Conservation (phyloP, 30 jellyfish, hydroid and myxozoan species). For the Catostylus mosaicus region DNA sequence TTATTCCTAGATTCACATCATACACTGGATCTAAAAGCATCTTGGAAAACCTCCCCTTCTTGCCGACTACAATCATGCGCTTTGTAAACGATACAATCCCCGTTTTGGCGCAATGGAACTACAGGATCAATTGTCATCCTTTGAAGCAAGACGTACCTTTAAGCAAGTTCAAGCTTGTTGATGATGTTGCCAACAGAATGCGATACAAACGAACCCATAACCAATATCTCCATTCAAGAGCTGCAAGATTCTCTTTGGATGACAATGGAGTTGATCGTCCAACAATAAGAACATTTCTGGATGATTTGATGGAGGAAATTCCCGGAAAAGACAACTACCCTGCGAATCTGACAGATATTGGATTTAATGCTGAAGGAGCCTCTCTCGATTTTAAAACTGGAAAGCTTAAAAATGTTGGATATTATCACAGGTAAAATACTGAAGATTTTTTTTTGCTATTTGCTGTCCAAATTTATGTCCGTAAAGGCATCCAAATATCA, state of each 20-base stretch:
- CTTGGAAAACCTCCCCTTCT: constrained; percentile 84
- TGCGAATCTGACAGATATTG: constrained; percentile 67
- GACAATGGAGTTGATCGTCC: constrained; percentile 54
- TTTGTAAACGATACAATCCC: constrained; percentile 74
- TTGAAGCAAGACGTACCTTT: constrained; percentile 75
- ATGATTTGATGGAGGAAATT: constrained; percentile 88
- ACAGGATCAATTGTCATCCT: constrained; percentile 85
- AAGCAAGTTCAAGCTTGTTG: constrained; percentile 67
- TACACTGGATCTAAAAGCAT: constrained; percentile 84
- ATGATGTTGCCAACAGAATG: constrained; percentile 88
- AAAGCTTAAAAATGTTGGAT: constrained; percentile 62
- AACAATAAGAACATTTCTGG: constrained; percentile 49
- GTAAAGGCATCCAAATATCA: no score
- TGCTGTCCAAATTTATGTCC: background rate
- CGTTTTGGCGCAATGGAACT: constrained; percentile 95
- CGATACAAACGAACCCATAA: constrained; percentile 34
- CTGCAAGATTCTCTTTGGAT: constrained; percentile 86
- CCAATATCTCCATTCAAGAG: constrained; percentile 65
- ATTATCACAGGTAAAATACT: constrained; percentile 73
- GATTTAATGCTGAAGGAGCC: constrained; percentile 74
- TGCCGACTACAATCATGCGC: constrained; percentile 93
- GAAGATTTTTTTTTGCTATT: no score
- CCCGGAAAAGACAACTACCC: constrained; percentile 94
- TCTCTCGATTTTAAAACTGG: constrained; percentile 51
- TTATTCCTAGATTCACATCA: constrained; percentile 62